Conservation (phyloP, 2,113 vertebrate genomes). For the Nothobranchius furzeri region DNA sequence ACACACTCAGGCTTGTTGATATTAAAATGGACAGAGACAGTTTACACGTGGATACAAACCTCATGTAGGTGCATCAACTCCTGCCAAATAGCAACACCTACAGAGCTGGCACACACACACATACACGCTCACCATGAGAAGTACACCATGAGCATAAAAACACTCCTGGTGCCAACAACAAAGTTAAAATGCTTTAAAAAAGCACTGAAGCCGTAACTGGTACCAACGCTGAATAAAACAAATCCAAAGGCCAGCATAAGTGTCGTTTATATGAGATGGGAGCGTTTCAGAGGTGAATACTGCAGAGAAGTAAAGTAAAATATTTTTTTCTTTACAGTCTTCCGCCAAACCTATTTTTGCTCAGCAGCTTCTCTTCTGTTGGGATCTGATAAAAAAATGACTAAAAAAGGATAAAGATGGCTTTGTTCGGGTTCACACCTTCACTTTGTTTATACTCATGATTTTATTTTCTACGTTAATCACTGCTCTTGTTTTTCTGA, state of each 20-base stretch:
- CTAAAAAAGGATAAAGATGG: too few species aligned
- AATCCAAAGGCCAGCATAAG: slow-evolving; percentile 9
- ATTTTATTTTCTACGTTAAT: too few species aligned
- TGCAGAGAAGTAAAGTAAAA: slow-evolving; percentile 4
- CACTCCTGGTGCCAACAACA: not conserved
- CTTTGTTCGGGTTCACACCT: too few species aligned
- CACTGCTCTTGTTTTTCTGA: too few species aligned
- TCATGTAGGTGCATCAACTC: slow-evolving; percentile 1
- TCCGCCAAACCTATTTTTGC: slow-evolving; percentile 18
- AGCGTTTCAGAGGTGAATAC: slow-evolving; percentile 24
- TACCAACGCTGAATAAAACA: slow-evolving; percentile 17
- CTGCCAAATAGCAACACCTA: slow-evolving; percentile 34
- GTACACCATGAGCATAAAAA: not conserved
- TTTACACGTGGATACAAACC: not conserved
- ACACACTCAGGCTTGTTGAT: not conserved
- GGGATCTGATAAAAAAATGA: not conserved
- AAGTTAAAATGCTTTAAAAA: slow-evolving; percentile 1
- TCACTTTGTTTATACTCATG: too few species aligned
- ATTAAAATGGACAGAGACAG: not conserved
- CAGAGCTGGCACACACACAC: slow-evolving; percentile 11
- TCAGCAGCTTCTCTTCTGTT: slow-evolving; percentile 3
- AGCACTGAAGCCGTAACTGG: slow-evolving; percentile 5
- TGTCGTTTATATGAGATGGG: slow-evolving; percentile 1
- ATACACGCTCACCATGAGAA: not conserved
- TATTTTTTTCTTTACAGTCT: slow-evolving; percentile 1